phyloP scores from a whole-genome alignment of 2,888 invertebrate genomes.

The Eulithis testata region DNA sequence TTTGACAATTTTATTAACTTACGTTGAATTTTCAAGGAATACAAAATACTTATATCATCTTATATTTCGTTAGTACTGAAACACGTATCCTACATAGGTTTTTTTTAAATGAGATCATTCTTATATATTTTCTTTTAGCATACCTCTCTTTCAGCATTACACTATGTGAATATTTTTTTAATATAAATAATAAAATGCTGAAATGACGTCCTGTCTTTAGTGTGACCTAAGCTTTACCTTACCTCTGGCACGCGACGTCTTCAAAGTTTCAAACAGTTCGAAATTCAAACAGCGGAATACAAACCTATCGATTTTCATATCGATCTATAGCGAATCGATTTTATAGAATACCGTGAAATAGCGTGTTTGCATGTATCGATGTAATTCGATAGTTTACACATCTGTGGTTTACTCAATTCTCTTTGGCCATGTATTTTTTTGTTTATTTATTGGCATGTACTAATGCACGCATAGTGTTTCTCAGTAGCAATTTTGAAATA shows the following conservation, averaged over 20 bases:
- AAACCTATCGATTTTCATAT: conserved; percentile 41
- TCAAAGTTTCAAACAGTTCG: conserved; percentile 51
- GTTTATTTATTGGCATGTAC: conserved; percentile 1
- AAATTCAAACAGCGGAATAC: conserved; percentile 59
- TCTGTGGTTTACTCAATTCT: conserved; percentile 21
- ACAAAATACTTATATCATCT: no score
- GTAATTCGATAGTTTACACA: conserved; percentile 19
- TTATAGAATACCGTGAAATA: conserved; percentile 55
- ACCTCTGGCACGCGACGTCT: conserved; percentile 68
- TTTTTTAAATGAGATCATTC: no score
- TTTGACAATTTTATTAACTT: not conserved
- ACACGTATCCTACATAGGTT: no score
- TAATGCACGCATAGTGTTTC: conserved; percentile 9
- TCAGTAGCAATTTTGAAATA: conserved; percentile 10
- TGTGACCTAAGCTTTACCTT: conserved; percentile 41
- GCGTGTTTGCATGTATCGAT: conserved; percentile 55
- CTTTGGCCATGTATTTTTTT: conserved; percentile 14
- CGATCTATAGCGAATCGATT: conserved; percentile 68
- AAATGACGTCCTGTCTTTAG: not conserved
- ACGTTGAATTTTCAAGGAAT: no score
- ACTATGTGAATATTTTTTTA: not conserved
- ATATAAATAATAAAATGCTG: not conserved
- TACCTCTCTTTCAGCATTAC: no score
- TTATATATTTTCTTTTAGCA: no score
- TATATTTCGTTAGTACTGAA: no score